Evolutionary conservation across 1,140 invertebrate genomes (phyloP), one percentile per base, ranked within the genome.

Genomic region (Leguminivora glycinivorella): DNA sequence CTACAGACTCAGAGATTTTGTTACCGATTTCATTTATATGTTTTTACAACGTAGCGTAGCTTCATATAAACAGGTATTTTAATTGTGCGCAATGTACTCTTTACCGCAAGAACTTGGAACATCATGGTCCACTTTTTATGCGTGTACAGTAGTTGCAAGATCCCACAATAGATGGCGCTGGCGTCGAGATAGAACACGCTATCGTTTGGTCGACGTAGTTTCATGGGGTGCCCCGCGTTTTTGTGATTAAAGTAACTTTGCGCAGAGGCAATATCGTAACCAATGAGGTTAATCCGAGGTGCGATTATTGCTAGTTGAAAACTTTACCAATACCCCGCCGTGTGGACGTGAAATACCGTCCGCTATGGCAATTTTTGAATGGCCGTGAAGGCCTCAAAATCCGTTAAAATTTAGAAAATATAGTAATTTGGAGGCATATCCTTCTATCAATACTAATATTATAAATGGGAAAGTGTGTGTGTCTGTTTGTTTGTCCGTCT

Each of bases 271-370:
- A 95, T 95, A 95, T 95, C 95, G 95, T 95, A 95, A 96, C 95
- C 95, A 94, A 96, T 96, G 95, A 96, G 94, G 95, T 95, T 93
- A 89, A 94, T 94, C 95, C 93, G 95, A 96, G 95, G 94, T 96
- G 95, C 95, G 95, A 96, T 96, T 96, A 96, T 96, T 96, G 95
- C 95, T 96, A 96, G 95, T 96, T 96, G 95, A 96, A 96, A 96
- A 96, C 95, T 96, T 95, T 95, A 96, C 96, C 96, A 97, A 98
- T 97, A 97, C 96, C 96, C 96, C 96, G 96, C 96, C 96, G 93
- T 94, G 95, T 94, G 95, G 95, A 95, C 95, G 96, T 96, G 96
- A 96, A 97, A 97, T 95, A 96, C 94, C 95, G 95, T 95, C 94
- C 95, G 93, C 95, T 95, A 95, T 93, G 95, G 95, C 96, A 97